phyloP scores from a whole-genome alignment of 2,888 invertebrate genomes.

The Acleris emargana region DNA sequence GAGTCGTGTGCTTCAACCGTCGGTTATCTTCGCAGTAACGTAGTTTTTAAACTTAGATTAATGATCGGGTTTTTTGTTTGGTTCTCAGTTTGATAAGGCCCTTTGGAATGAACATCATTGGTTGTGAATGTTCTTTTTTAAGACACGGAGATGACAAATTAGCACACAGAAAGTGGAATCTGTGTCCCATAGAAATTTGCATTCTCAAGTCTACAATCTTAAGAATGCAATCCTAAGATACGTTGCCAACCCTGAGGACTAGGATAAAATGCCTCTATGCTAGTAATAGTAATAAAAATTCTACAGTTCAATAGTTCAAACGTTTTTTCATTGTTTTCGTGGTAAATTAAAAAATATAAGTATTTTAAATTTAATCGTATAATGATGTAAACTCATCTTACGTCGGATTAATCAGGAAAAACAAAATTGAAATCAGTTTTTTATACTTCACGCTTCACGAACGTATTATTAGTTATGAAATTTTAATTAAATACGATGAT shows the following conservation, averaged over 20 bases:
- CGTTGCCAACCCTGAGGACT: no score
- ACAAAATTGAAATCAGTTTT: conserved; percentile 21
- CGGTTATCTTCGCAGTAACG: conserved; percentile 4
- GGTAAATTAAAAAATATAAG: no score
- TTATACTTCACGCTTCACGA: conserved; percentile 1
- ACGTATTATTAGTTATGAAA: background rate
- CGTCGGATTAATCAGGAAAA: conserved; percentile 7
- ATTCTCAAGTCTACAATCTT: no score
- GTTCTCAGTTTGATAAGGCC: conserved; percentile 4
- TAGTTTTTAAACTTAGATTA: conserved; percentile 16
- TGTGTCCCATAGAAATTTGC: no score
- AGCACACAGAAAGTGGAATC: no score
- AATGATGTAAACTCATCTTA: conserved; percentile 20
- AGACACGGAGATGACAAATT: no score
- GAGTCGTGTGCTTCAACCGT: conserved; percentile 4
- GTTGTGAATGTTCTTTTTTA: background rate
- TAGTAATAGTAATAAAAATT: no score
- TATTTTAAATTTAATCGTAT: background rate
- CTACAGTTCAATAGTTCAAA: no score
- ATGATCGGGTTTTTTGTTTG: conserved; percentile 9
- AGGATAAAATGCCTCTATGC: no score
- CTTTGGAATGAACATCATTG: background rate
- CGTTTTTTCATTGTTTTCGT: no score
- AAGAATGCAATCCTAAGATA: no score
- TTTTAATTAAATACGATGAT: conserved; percentile 1